A percentile compares a stretch with the other conserved stretches of the same genome.
These are phyloP conservation scores for Lepilemur septentrionalis DNA, from an alignment of 2,797 vertebrate genomes.

Conservation along the genomic window DNA sequence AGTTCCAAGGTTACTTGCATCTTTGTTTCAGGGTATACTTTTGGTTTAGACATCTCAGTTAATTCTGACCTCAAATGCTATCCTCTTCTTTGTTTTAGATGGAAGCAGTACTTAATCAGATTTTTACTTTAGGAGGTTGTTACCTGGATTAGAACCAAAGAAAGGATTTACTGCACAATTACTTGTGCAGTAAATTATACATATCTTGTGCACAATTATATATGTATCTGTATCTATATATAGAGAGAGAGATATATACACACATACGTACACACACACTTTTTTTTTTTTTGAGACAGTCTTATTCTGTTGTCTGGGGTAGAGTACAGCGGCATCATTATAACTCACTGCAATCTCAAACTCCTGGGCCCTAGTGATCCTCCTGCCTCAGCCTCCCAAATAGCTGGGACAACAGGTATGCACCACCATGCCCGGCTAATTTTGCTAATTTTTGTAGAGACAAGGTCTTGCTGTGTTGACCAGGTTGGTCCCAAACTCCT, in stretches of 20 bases:
- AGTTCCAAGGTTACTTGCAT: neutral
- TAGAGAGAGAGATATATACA: too few relatives aligned
- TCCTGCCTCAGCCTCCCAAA: neutral
- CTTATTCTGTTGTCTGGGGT: neutral
- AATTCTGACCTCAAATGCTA: neutral
- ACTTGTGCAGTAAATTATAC: neutral
- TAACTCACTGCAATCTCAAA: neutral
- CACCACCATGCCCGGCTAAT: neutral
- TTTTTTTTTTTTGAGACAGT: neutral
- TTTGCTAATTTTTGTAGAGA: neutral
- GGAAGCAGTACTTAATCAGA: constrained; percentile 18
- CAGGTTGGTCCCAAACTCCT: neutral
- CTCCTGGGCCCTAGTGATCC: neutral
- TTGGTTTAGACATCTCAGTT: constrained; percentile 22
- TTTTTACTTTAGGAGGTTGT: neutral
- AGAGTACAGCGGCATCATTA: neutral
- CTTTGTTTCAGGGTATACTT: neutral
- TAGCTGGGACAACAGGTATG: neutral
- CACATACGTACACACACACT: too few relatives aligned
- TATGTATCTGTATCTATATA: too few relatives aligned
- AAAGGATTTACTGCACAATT: neutral
- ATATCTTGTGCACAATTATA: too few relatives aligned
- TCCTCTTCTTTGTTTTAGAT: constrained; percentile 21
- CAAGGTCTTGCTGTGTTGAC: neutral
- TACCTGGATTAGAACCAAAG: constrained; percentile 15